Conservation (phyloP, 2,113 vertebrate species). For the Physeter macrocephalus region DNA sequence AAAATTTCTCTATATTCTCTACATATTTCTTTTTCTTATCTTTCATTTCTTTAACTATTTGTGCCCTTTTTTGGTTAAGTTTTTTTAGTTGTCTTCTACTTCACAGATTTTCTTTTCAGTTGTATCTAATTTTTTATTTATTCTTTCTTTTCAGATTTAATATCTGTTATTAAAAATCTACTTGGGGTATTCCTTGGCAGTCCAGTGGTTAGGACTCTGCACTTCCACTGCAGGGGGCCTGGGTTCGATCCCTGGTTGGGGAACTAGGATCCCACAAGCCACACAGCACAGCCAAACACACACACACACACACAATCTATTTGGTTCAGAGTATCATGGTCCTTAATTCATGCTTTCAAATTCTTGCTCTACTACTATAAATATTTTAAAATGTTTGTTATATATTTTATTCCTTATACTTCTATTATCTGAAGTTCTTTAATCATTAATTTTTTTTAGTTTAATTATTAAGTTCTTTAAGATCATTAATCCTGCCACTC, state of each 20-base stretch:
- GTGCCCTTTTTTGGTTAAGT: not conserved
- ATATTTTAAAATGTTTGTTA: not conserved
- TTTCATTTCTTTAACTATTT: not conserved
- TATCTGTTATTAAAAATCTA: not conserved
- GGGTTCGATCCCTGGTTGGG: too few relatives aligned
- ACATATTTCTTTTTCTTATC: not conserved
- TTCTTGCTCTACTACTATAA: not conserved
- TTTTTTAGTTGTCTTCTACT: not conserved
- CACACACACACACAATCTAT: not conserved
- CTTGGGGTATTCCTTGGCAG: too few relatives aligned
- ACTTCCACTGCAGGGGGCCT: too few relatives aligned
- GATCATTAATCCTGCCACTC: not conserved
- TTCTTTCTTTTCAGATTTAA: not conserved
- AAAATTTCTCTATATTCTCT: not conserved
- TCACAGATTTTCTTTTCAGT: not conserved
- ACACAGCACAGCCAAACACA: too few relatives aligned
- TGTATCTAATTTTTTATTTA: not conserved
- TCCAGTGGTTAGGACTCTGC: too few relatives aligned
- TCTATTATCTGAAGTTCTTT: not conserved
- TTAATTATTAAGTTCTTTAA: not conserved
- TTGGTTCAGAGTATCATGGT: not conserved
- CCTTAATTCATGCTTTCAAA: not conserved
- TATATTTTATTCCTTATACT: not conserved
- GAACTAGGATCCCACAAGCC: too few relatives aligned
- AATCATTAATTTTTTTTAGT: not conserved